Conservation (phyloP, 2,113 vertebrate genomes). For the Odobenus rosmarus region DNA sequence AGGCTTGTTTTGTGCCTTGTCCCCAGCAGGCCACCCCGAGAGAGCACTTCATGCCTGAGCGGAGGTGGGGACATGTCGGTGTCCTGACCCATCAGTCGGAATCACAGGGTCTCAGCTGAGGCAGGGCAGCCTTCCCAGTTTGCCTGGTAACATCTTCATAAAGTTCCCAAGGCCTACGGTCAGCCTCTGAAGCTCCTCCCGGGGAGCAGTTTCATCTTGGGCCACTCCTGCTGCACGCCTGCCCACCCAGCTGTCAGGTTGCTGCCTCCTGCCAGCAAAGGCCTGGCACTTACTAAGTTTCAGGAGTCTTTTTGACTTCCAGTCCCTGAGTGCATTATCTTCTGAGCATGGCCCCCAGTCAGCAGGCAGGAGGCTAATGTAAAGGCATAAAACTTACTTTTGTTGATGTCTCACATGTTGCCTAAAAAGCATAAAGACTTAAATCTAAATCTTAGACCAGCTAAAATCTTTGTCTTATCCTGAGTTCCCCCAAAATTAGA, state of each 20-base stretch:
- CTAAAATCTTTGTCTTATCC: not conserved
- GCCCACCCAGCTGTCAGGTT: not conserved
- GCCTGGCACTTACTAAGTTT: not conserved
- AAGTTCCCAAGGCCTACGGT: not conserved
- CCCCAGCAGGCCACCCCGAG: not conserved
- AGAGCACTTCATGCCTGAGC: fast-evolving
- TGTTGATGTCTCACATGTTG: not conserved
- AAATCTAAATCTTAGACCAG: not conserved
- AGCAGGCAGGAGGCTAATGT: not conserved
- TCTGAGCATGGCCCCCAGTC: not conserved
- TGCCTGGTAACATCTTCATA: conserved; percentile 49
- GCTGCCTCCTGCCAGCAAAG: conserved; percentile 43
- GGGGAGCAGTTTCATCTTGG: conserved; percentile 41
- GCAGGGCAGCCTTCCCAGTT: conserved; percentile 16
- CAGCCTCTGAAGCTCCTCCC: conserved; percentile 37
- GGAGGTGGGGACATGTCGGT: fast-evolving
- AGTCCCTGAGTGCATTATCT: not conserved
- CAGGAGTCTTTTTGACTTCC: conserved; percentile 63
- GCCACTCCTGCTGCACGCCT: not conserved
- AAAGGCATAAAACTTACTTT: conserved; percentile 36
- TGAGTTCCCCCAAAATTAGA: not conserved
- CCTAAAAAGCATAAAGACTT: conserved; percentile 13
- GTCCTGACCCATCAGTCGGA: not conserved
- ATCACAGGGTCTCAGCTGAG: not conserved
- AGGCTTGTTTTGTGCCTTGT: conserved; percentile 8